These are phyloP conservation scores for Pelagia noctiluca DNA, from an alignment of 30 jellyfish, hydroid and myxozoan species.

Conservation along the genomic window DNA sequence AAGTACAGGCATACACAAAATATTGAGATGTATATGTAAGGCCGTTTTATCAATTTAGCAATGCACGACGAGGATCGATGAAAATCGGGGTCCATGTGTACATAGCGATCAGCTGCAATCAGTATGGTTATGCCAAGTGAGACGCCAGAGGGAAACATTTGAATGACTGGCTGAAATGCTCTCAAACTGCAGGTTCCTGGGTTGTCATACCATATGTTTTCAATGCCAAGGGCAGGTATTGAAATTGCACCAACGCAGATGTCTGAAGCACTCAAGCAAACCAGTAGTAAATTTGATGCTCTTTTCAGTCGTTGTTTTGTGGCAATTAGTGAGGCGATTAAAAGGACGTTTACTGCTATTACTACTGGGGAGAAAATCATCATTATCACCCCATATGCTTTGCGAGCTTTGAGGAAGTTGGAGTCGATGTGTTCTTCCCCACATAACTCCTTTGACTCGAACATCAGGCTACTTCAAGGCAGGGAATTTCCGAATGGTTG, in stretches of 20 bases:
- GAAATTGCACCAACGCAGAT: background rate
- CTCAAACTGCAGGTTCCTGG: background rate
- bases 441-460: too few relatives aligned
- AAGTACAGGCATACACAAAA: too few relatives aligned
- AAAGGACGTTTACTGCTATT: background rate
- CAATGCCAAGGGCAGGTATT: background rate
- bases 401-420: too few relatives aligned
- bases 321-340: conserved; percentile 7
- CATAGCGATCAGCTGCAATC: too few relatives aligned
- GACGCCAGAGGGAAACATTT: background rate
- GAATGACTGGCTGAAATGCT: background rate
- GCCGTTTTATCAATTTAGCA: too few relatives aligned
- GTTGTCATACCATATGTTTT: too few relatives aligned
- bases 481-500: too few relatives aligned
- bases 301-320: conserved; percentile 2
- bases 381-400: too few relatives aligned
- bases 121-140: background rate
- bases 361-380: background rate
- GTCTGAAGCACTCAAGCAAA: background rate
- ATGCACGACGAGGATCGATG: too few relatives aligned
- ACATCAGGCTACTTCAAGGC: too few relatives aligned
- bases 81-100: conserved; percentile 13
- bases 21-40: too few relatives aligned
- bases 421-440: too few relatives aligned
- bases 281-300: background rate